A percentile compares a stretch with the other conserved stretches of the same genome.
phyloP scores from a whole-genome alignment of 1,140 invertebrate species.

The Condylostylus longicornis region DNA sequence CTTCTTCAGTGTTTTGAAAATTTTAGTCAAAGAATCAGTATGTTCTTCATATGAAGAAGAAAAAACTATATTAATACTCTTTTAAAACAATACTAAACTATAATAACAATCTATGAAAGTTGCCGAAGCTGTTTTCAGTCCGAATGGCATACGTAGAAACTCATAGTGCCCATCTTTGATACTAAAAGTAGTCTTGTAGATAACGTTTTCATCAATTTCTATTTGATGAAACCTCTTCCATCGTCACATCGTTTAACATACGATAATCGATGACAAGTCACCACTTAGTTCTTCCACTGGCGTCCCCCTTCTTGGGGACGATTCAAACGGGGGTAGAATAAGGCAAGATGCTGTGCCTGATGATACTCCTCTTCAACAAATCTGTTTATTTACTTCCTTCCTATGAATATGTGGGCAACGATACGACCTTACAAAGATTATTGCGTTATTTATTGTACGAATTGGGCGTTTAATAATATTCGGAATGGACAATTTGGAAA shows the following conservation, averaged over 20 bases:
- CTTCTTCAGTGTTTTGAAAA: constrained; percentile 8
- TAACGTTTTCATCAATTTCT: not conserved
- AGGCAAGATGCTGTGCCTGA: not conserved
- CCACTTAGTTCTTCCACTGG: not conserved
- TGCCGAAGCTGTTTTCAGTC: constrained; percentile 24
- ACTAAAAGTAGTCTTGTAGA: not conserved
- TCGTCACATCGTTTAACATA: not conserved
- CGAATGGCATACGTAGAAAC: constrained; percentile 16
- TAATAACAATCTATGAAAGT: constrained; percentile 24
- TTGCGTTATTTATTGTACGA: no score
- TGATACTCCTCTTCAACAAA: not conserved
- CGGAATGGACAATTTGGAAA: no score
- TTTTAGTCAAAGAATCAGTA: no score
- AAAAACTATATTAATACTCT: not conserved
- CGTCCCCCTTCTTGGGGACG: not conserved
- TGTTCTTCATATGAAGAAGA: not conserved
- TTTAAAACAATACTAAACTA: not conserved
- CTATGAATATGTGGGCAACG: no score
- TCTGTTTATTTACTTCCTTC: not conserved
- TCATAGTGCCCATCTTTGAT: constrained; percentile 17
- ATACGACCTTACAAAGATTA: no score
- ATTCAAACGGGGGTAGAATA: not conserved
- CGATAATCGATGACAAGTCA: no score
- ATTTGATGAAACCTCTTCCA: not conserved
- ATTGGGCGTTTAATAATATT: no score